Evolutionary conservation across 2,797 vertebrate genomes (phyloP).

Genomic region (Sebastes paucispinis): DNA sequence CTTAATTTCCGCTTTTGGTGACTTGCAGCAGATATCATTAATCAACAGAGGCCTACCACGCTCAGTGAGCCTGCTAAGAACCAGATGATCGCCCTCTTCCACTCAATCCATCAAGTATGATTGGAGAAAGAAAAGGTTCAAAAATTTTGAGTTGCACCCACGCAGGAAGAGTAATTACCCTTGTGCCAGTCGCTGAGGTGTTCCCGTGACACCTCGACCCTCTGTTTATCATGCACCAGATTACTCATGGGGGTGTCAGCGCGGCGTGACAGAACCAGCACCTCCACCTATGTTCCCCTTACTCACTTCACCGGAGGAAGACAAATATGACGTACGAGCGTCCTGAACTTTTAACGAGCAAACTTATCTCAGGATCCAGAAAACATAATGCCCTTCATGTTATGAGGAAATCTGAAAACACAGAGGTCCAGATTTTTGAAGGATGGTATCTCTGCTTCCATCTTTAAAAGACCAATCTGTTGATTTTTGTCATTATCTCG

Average conservation of each 20-base stretch:
- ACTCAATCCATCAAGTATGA: slow-evolving; percentile 85
- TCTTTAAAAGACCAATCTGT: slow-evolving; percentile 43
- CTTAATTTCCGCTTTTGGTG: slow-evolving; percentile 85
- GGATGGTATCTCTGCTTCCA: slow-evolving; percentile 6
- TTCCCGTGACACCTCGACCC: slow-evolving; percentile 75
- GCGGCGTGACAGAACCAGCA: slow-evolving; percentile 61
- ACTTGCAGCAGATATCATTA: slow-evolving; percentile 82
- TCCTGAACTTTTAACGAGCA: slow-evolving; percentile 61
- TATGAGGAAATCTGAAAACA: neutral
- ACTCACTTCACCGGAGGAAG: slow-evolving; percentile 42
- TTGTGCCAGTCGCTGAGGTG: slow-evolving; percentile 74
- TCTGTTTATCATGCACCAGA: slow-evolving; percentile 81
- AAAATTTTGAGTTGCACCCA: slow-evolving; percentile 80
- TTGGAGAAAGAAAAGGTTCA: slow-evolving; percentile 85
- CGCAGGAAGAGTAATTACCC: slow-evolving; percentile 82
- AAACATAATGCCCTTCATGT: slow-evolving; percentile 48
- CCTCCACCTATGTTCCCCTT: slow-evolving; percentile 62
- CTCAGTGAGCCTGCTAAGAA: slow-evolving; percentile 79
- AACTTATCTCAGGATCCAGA: slow-evolving; percentile 54
- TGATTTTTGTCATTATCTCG: slow-evolving; percentile 46
- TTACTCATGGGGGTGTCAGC: slow-evolving; percentile 71
- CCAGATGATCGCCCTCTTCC: slow-evolving; percentile 82
- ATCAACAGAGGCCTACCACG: slow-evolving; percentile 78
- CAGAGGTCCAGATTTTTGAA: slow-evolving; percentile 7
- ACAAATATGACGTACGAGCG: slow-evolving; percentile 57